Base-by-base conservation (phyloP, 2,888 invertebrate species). In the Teinopalpus imperialis region DNA sequence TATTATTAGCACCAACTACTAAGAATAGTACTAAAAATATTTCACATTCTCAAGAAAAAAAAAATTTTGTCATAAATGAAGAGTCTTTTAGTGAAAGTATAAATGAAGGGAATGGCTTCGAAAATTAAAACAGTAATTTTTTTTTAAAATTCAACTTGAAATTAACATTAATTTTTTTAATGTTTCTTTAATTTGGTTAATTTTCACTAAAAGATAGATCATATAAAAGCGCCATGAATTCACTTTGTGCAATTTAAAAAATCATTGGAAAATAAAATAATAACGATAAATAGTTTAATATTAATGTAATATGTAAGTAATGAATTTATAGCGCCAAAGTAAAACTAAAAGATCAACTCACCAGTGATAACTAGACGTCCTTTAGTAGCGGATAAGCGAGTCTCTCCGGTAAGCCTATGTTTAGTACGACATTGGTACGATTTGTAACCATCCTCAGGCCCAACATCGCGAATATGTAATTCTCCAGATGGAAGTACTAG, bases 351-450 rank as follows among this genome's bases (percentile, higher is more conserved):
- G 32, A 36, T 48, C 29, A 52, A 74, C 96, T 94, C 92, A 97
- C 97, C 97, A 87, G 97, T 97, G 85, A 97, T 97, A 85, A 97
- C 97, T 64, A 97, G 90, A 69, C 97, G 92, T 83, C 97, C 97
- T 77, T 97, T 97, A 47, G 97, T 97, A 43, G 97, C 97, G 64
- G 97, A 97, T 59, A 97, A 90, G 74, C 97, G 91, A 44, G 97
- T 97, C 91, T 97, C 97, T 58, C 97, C 97, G 59, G 97, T 97
- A 43, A 97, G 90, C 67, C 97, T 92, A 76, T 97, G 97, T 79
- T 97, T 97, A 48, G 97, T 97, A 63, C 97, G 93, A 79, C 97
- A 97, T 83, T 97, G 97, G 77, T 97, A 97, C 50, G 96, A 95
- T 85, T 97, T 96, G 85, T 95, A 96, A 53, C 97, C 97, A 81